Evolutionary conservation across 2,888 invertebrate genomes (phyloP), one percentile per base, ranked within the genome.

Genomic region (Beris chalybata): DNA sequence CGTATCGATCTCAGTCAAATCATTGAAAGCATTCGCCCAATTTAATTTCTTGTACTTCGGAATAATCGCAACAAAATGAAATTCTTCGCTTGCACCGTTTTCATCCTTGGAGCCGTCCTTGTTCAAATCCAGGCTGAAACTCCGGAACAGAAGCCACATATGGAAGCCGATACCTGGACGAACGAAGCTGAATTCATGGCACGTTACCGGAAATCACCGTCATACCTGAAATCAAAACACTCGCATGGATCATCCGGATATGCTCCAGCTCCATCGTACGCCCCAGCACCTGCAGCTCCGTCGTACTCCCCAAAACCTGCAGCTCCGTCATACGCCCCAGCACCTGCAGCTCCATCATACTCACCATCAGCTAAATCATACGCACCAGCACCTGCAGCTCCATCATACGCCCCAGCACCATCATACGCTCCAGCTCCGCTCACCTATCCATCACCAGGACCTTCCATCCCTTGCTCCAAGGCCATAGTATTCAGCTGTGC

Each of bases 381-480:
- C 7, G 5, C 32, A 32, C 32, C 59, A 59, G 45, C 45, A n/a
- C 47, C 47, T 6, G 5, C 58, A 4, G 7, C 7, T 7, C 32
- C 32, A 4, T 5, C 5, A 5, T 32, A 7, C 32, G 32, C 32
- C 7, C 32, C 38, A 7, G 38, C 38, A 3, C 7, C 9, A 22
- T 58, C 43, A 44, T 6, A 5, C 4, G 44, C 64, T 15, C 65
- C 65, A 50, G 31, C 54, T 11, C 50, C 54, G 4, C 6, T 32
- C 3, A 22, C 61, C 5, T 38, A 38, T 3, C 38, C 38, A 38
- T 38, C 38, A 12, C 50, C 38, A 50, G 63, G 52, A 7, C 64
- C 55, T 32, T 22, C 9, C n/a, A 43, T 57, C 30, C 65, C 65
- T 43, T 65, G 65, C 54, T 57, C 65, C 4, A 56, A 38, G 50